Base-by-base conservation (phyloP, 2,888 invertebrate species). In the Brachylomia viminalis region DNA sequence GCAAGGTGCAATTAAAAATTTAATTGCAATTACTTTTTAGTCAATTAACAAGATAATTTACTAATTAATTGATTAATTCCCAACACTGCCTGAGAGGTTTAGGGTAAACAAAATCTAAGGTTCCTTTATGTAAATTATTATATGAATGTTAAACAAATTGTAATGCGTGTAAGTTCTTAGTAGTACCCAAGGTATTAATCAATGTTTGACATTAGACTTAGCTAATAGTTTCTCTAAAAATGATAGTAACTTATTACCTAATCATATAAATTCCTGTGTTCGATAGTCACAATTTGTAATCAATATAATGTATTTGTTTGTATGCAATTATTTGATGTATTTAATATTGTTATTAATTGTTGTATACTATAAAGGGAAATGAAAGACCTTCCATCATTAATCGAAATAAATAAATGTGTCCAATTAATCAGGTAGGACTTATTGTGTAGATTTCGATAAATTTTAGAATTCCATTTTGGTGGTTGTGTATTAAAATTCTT, bases 161-260 rank as follows among this genome's bases (percentile, higher is more conserved):
- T 62, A 56, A 64, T 62, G 42, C n/a, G 30, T 58, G 42, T 67
- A 68, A 27, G 45, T 56, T 75, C 15, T 62, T 66, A 78, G 56
- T 62, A 78, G 54, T 78, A 66, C 65, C 82, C 45, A 75, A 82
- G 67, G 76, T 79, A 81, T 81, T 67, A 67, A 67, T 67, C 20
- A 77, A 80, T 77, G 65, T 78, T 66, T 66, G 75, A 81, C 54
- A 81, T 65, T 54, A 80, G 33, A 73, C 15, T 33, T 80, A 72
- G 64, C 11, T 33, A 79, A 45, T 58, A 62, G 73, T 11, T 80
- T 15, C 49, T 42, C 13, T 42, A 42, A 72, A 77, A 79, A 67
- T n/a, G 3, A 33, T n/a, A 33, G 4, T 52, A 33, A 49, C 15
- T 33, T 66, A 49, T 66, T 33, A 33, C 17, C 17, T 33, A 20